Evolutionary conservation across 2,888 invertebrate genomes (phyloP).

Genomic region (Caenorhabditis auriculariae): DNA sequence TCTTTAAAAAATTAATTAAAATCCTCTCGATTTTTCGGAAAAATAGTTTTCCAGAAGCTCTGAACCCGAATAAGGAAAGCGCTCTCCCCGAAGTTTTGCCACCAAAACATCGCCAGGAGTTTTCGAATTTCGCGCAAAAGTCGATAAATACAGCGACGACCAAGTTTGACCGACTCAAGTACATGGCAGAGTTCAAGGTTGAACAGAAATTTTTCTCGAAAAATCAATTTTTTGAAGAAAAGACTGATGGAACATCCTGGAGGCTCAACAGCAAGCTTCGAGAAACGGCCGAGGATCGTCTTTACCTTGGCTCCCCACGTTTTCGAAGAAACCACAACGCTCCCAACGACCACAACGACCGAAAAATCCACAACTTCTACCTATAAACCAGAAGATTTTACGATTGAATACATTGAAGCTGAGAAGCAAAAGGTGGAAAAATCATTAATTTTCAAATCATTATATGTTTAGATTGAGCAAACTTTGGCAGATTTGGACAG

Average conservation of each 20-base stretch:
- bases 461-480: slow-evolving; percentile 8
- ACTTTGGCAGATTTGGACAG: slow-evolving; percentile 21
- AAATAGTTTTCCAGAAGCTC: slow-evolving; percentile 17
- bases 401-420: slow-evolving; percentile 16
- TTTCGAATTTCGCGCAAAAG: slow-evolving; percentile 19
- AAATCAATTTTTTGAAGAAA: slow-evolving; percentile 12
- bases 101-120: slow-evolving; percentile 12
- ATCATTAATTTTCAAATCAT: neutral
- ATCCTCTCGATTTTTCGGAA: too few relatives aligned
- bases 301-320: too few relatives aligned
- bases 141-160: slow-evolving; percentile 21
- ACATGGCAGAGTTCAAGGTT: slow-evolving; percentile 35
- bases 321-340: slow-evolving; percentile 1
- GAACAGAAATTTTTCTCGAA: too few relatives aligned
- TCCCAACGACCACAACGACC: neutral
- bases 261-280: slow-evolving; percentile 11
- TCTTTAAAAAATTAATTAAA: too few relatives aligned
- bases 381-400: slow-evolving; percentile 9
- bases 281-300: too few relatives aligned
- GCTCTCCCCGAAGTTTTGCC: slow-evolving; percentile 22
- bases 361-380: neutral
- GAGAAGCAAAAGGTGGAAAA: slow-evolving; percentile 16
- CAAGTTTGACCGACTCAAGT: slow-evolving; percentile 30
- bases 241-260: slow-evolving; percentile 18
- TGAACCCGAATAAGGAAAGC: slow-evolving; percentile 15